phyloP scores from a whole-genome alignment of 2,113 vertebrate species.

The Paradisaea rubra region DNA sequence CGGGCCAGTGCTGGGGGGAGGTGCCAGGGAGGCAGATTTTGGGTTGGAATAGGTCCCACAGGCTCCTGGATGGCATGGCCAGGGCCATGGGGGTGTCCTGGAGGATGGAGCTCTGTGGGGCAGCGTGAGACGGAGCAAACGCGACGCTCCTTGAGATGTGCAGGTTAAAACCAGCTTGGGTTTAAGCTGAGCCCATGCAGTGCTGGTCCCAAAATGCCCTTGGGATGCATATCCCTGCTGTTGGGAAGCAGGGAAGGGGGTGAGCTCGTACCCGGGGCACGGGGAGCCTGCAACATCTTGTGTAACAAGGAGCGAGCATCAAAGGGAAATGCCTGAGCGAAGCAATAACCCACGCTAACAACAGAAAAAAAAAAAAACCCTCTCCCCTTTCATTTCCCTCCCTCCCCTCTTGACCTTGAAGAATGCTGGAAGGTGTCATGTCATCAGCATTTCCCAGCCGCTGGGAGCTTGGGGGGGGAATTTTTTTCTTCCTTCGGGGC shows the following conservation, averaged over 20 bases:
- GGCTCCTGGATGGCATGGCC: fast-evolving
- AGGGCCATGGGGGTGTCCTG: fast-evolving
- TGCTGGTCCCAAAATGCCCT: background rate
- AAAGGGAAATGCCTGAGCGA: slow-evolving; percentile 46
- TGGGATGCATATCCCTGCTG: background rate
- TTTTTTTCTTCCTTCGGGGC: slow-evolving; percentile 77
- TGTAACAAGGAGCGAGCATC: slow-evolving; percentile 45
- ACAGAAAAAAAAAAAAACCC: background rate
- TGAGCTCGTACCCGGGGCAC: background rate
- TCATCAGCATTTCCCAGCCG: slow-evolving; percentile 80
- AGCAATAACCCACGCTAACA: slow-evolving; percentile 43
- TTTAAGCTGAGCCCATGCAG: background rate
- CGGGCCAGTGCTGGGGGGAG: fast-evolving
- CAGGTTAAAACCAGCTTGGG: background rate
- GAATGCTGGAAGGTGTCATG: slow-evolving; percentile 79
- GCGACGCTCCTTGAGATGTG: fast-evolving
- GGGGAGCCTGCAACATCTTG: slow-evolving; percentile 2
- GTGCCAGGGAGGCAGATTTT: background rate
- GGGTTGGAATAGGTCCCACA: background rate
- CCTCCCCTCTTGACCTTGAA: slow-evolving; percentile 62
- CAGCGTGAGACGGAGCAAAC: fast-evolving
- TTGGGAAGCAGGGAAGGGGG: background rate
- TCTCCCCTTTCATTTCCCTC: slow-evolving; percentile 48
- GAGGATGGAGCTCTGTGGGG: background rate
- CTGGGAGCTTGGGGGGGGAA: background rate